Evolutionary conservation across 2,888 invertebrate genomes (phyloP).

Genomic region (Lithophane socia): DNA sequence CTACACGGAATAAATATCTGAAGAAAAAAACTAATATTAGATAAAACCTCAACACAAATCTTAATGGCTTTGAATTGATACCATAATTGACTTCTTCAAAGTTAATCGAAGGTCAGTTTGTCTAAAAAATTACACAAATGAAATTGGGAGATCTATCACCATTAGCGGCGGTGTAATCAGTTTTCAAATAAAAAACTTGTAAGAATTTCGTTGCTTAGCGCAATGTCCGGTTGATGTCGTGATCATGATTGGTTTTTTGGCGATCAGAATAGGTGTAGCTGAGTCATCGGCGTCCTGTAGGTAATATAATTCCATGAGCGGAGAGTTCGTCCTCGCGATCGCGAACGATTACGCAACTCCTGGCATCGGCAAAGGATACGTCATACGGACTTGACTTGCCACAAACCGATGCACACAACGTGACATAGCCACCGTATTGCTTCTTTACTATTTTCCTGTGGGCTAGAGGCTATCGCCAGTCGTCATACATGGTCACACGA

Average conservation of each 20-base stretch:
- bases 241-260: slow-evolving; percentile 50
- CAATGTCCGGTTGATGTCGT: slow-evolving; percentile 63
- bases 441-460: slow-evolving; percentile 84
- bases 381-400: slow-evolving; percentile 77
- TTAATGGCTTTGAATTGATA: slow-evolving; percentile 43
- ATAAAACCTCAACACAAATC: slow-evolving; percentile 37
- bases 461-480: slow-evolving; percentile 68
- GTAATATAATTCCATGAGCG: slow-evolving; percentile 74
- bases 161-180: slow-evolving; percentile 46
- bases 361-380: slow-evolving; percentile 76
- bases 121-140: slow-evolving; percentile 46
- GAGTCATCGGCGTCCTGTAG: slow-evolving; percentile 72
- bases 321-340: slow-evolving; percentile 78
- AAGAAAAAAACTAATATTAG: slow-evolving; percentile 10
- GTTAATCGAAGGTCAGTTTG: slow-evolving; percentile 46
- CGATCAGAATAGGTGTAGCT: slow-evolving; percentile 61
- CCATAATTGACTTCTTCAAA: slow-evolving; percentile 44
- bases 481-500: slow-evolving; percentile 63
- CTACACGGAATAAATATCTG: slow-evolving; percentile 43
- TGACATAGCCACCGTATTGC: slow-evolving; percentile 83
- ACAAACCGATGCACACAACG: slow-evolving; percentile 74
- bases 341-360: slow-evolving; percentile 62
- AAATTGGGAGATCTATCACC: slow-evolving; percentile 56
- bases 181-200: slow-evolving; percentile 43
- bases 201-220: slow-evolving; percentile 40